Conservation (phyloP, 2,797 vertebrate species). For the Coregonus ussuriensis region DNA sequence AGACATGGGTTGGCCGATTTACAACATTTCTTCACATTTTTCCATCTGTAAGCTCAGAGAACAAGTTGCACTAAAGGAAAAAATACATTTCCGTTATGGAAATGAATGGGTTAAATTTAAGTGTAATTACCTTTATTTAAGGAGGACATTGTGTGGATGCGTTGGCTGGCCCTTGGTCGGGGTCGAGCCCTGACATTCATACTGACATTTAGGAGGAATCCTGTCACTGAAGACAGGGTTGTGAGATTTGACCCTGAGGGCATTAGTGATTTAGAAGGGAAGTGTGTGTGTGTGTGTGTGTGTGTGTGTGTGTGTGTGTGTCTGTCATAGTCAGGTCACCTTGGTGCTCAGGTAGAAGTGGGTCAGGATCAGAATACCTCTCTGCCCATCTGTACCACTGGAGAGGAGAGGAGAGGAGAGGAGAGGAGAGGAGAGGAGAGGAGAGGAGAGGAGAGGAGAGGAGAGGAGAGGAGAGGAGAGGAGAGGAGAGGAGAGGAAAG, state of each 20-base stretch:
- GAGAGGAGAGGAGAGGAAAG: neutral
- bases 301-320: neutral
- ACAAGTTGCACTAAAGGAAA: no score
- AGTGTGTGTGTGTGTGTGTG: neutral
- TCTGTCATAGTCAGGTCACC: slow-evolving; percentile 26
- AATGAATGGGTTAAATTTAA: neutral
- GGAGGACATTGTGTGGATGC: neutral
- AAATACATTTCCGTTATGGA: no score
- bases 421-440: slow-evolving; percentile 14
- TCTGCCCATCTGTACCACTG: slow-evolving; percentile 45
- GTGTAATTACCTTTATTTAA: slow-evolving; percentile 41
- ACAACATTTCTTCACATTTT: no score
- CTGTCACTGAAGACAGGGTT: slow-evolving; percentile 55
- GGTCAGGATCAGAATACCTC: slow-evolving; percentile 42
- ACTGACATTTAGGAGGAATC: slow-evolving; percentile 68
- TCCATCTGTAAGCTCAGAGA: no score
- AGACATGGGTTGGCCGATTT: no score
- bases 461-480: neutral
- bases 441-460: slow-evolving; percentile 16
- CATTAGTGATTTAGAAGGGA: neutral
- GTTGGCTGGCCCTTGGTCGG: neutral
- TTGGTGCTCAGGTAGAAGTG: slow-evolving; percentile 45
- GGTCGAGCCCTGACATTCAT: slow-evolving; percentile 67
- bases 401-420: slow-evolving; percentile 19
- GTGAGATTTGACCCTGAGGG: slow-evolving; percentile 41